A percentile compares a stretch with the other conserved stretches of the same genome.
Evolutionary conservation across 2,113 vertebrate genomes (phyloP).

Genomic region (Grantiella picta): DNA sequence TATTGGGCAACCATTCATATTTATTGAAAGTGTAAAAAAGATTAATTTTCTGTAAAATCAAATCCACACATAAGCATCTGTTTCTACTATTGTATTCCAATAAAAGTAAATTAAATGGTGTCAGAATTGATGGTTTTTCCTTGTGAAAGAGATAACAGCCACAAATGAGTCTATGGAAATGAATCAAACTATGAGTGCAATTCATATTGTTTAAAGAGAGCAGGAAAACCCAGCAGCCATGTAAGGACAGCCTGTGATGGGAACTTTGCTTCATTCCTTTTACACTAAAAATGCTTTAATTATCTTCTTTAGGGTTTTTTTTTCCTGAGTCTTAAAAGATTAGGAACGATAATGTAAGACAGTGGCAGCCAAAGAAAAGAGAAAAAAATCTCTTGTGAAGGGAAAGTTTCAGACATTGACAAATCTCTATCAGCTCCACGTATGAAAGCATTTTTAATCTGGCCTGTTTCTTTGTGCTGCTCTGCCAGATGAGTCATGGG

Average conservation of each 20-base stretch:
- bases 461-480: neutral
- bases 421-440: neutral
- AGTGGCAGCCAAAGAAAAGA: neutral
- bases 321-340: neutral
- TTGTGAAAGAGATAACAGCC: neutral
- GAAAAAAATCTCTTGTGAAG: neutral
- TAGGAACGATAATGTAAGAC: neutral
- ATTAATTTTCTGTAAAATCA: constrained; percentile 3
- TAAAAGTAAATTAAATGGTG: neutral
- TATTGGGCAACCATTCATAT: neutral
- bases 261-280: neutral
- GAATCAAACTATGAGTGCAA: neutral
- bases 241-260: neutral
- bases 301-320: neutral
- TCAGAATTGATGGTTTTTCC: constrained; percentile 2
- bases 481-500: constrained; percentile 12
- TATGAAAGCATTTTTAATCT: neutral
- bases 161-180: neutral
- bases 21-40: neutral
- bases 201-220: neutral
- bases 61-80: neutral
- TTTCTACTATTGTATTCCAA: neutral
- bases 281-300: neutral
- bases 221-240: neutral
- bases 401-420: neutral